Conservation (phyloP, 2,888 invertebrate species). For the Eupeodes latifasciatus region DNA sequence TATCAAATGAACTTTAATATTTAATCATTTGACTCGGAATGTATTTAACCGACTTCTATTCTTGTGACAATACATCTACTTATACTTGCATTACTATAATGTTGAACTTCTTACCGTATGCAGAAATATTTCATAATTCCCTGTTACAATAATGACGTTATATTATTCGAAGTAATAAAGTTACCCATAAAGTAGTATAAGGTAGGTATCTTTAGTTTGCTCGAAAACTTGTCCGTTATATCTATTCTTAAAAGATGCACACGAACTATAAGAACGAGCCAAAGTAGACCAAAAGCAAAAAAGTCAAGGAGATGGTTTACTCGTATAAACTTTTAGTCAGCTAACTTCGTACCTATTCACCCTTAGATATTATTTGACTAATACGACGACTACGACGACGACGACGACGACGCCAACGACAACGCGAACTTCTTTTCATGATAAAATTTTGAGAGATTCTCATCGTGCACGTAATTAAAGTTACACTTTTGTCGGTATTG, state of each 20-base stretch:
- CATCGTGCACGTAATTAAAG: constrained; percentile 62
- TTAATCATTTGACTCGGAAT: not conserved
- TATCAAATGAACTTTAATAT: too few relatives aligned
- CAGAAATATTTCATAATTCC: constrained; percentile 66
- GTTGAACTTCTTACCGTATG: constrained; percentile 4
- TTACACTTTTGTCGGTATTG: constrained; percentile 35
- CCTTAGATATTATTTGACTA: constrained; percentile 41
- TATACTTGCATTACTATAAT: constrained; percentile 29
- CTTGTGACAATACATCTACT: not conserved
- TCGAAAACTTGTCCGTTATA: constrained; percentile 60
- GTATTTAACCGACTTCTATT: not conserved
- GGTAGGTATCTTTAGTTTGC: constrained; percentile 49
- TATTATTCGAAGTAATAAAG: constrained; percentile 71
- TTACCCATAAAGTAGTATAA: constrained; percentile 57
- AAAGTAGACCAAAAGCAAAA: not conserved
- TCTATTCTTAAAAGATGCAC: constrained; percentile 51
- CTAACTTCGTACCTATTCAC: constrained; percentile 45
- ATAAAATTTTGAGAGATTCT: constrained; percentile 36
- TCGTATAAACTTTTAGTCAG: constrained; percentile 57
- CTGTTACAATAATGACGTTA: constrained; percentile 71
- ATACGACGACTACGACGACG: not conserved
- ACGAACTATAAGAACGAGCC: constrained; percentile 10
- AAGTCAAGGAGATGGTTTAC: constrained; percentile 45
- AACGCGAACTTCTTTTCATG: not conserved
- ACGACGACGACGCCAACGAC: not conserved